Evolutionary conservation across 1,140 invertebrate genomes (phyloP), one percentile per base, ranked within the genome.

Genomic region (Arctopsyche grandis): DNA sequence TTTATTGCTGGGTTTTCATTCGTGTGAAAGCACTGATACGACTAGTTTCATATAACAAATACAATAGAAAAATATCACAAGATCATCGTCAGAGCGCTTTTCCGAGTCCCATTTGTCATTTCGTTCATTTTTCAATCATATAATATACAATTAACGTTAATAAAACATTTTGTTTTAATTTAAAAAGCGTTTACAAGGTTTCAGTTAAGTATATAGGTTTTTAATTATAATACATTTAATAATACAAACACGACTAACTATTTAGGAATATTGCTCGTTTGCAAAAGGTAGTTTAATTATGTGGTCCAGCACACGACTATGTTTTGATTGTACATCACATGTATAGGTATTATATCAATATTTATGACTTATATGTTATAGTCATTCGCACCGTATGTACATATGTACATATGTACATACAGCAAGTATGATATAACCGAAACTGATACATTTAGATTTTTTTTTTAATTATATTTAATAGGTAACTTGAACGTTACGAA

Each of bases 231-330:
- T 52, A 16, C 48, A 52, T 52, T 5, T 12, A 52, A 5, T 1
- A 66, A 26, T 22, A 24, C 0, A 66, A 26, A 66, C 58, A 60
- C 58, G 21, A 12, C 29, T 4, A 22, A 12, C 24, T 22, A 66
- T 22, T 14, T 66, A 29, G 63, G 63, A 66, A 66, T 66, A 66
- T 66, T 66, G 63, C 63, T 66, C 24, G 24, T 66, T 66, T 22
- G 63, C 63, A 66, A 66, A 66, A 66, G 14, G 24, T 66, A 12
- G 21, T 24, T 26, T 66, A 22, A 66, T 66, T 9, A 76, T 76
- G 74, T 76, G 74, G 74, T 76, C 74, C 74, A 76, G 74, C 74
- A 76, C 74, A 76, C 38, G 56, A 63, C 74, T 76, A 63, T 66
- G 22, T 26, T 46, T 52, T 74, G 71, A 74, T 74, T 74, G 71